A percentile compares a stretch with the other conserved stretches of the same genome.
Evolutionary conservation across 2,888 invertebrate species (phyloP).

Genomic region (Cylloceria caligata): DNA sequence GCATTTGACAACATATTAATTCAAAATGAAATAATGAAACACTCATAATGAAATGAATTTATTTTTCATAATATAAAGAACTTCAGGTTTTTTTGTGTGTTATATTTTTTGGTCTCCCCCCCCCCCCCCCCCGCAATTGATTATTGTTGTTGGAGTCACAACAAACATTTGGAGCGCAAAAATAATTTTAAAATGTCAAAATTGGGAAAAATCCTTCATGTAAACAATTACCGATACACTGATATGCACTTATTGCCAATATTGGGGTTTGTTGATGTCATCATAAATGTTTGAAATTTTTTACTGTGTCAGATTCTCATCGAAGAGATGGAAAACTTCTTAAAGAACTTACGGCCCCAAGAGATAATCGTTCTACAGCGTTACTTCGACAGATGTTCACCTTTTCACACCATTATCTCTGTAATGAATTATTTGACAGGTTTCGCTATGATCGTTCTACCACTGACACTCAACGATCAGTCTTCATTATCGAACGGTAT

Average conservation of each 20-base stretch:
- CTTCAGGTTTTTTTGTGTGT: too few relatives aligned
- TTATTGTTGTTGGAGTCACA: too few relatives aligned
- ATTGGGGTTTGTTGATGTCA: not conserved
- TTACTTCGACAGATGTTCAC: conserved; percentile 59
- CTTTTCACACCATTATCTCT: conserved; percentile 49
- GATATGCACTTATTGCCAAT: not conserved
- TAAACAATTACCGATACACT: too few relatives aligned
- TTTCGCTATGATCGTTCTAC: conserved; percentile 62
- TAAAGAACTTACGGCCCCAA: conserved; percentile 44
- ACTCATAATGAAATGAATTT: too few relatives aligned
- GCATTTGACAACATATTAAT: too few relatives aligned
- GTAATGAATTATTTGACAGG: conserved; percentile 58
- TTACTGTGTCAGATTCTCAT: not conserved
- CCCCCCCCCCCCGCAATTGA: too few relatives aligned
- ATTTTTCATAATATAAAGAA: too few relatives aligned
- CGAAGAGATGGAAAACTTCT: conserved; percentile 67
- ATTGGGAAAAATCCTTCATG: too few relatives aligned
- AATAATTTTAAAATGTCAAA: too few relatives aligned
- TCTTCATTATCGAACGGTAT: conserved; percentile 53
- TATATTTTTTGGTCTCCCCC: too few relatives aligned
- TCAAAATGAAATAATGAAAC: too few relatives aligned
- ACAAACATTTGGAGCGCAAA: too few relatives aligned
- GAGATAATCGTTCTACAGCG: conserved; percentile 61
- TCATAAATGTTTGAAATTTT: not conserved
- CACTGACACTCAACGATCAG: conserved; percentile 58